Conservation (phyloP, 1,140 invertebrate species). For the Drosophila hydei region DNA sequence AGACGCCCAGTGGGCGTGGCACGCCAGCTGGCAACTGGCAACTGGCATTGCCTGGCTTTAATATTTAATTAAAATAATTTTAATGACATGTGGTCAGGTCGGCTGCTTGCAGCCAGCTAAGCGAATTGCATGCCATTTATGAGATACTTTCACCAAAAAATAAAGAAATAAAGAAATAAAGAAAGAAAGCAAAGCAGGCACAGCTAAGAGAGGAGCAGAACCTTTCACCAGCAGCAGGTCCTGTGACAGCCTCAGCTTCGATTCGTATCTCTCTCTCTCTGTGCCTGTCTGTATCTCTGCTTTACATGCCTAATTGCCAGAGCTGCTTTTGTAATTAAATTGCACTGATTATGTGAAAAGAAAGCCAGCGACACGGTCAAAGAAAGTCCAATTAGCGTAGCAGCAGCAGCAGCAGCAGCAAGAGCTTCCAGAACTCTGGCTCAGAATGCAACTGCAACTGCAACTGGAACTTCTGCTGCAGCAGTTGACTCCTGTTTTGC, state of each 20-base stretch:
- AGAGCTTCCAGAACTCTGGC: slow-evolving; percentile 31
- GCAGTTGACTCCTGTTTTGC: slow-evolving; percentile 30
- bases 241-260: slow-evolving; percentile 36
- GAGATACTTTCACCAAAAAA: slow-evolving; percentile 77
- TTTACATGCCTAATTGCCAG: slow-evolving; percentile 79
- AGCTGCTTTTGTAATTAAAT: slow-evolving; percentile 70
- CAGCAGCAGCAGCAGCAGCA: slow-evolving; percentile 7
- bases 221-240: slow-evolving; percentile 63
- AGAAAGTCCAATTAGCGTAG: slow-evolving; percentile 74
- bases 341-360: slow-evolving; percentile 73
- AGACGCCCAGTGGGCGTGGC: slow-evolving; percentile 58
- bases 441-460: slow-evolving; percentile 23
- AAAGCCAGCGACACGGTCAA: slow-evolving; percentile 27
- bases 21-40: slow-evolving; percentile 41
- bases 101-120: slow-evolving; percentile 22
- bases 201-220: slow-evolving; percentile 42
- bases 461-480: slow-evolving; percentile 7
- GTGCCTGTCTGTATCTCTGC: slow-evolving; percentile 27
- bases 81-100: slow-evolving; percentile 57
- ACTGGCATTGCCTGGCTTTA: slow-evolving; percentile 40
- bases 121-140: slow-evolving; percentile 60
- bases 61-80: slow-evolving; percentile 79
- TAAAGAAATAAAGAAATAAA: slow-evolving; percentile 12
- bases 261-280: slow-evolving; percentile 53
- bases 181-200: slow-evolving; percentile 1